Percentiles rank a stretch among this genome's conserved stretches.
phyloP scores from a whole-genome alignment of 1,140 invertebrate species.

The Augochlora pura region DNA sequence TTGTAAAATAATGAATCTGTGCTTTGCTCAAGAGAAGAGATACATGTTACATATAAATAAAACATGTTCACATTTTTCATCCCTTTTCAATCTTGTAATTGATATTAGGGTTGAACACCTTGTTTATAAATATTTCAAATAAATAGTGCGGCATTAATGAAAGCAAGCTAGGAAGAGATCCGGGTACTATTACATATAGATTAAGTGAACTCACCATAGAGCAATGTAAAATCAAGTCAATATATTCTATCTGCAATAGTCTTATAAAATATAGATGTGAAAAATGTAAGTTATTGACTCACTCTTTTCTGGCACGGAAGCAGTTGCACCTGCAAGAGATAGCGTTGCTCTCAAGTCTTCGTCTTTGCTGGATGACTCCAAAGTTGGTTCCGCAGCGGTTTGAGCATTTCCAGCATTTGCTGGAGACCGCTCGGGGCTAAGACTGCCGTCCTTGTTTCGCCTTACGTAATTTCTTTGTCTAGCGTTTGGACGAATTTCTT shows the following conservation, averaged over 20 bases:
- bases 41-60: constrained; percentile 32
- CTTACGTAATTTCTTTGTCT: constrained; percentile 85
- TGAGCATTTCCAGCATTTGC: constrained; percentile 53
- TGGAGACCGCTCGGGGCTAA: constrained; percentile 77
- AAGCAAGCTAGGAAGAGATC: constrained; percentile 30
- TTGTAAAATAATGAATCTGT: constrained; percentile 29
- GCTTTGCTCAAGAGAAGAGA: constrained; percentile 18
- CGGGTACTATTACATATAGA: not conserved
- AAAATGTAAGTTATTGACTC: constrained; percentile 62
- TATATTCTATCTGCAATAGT: constrained; percentile 9
- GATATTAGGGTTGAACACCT: constrained; percentile 48
- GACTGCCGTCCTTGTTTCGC: constrained; percentile 81
- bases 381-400: constrained; percentile 49
- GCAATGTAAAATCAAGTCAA: constrained; percentile 13
- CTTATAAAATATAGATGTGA: constrained; percentile 18
- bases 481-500: constrained; percentile 82
- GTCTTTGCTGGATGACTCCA: constrained; percentile 75
- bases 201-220: constrained; percentile 25
- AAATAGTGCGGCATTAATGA: constrained; percentile 20
- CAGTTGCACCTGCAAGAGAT: constrained; percentile 61
- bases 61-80: constrained; percentile 34
- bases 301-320: constrained; percentile 72
- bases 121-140: constrained; percentile 18
- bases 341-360: constrained; percentile 75
- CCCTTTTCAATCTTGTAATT: constrained; percentile 40